Base-by-base conservation (phyloP, 2,888 invertebrate genomes). In the Odontomyia ornata region DNA sequence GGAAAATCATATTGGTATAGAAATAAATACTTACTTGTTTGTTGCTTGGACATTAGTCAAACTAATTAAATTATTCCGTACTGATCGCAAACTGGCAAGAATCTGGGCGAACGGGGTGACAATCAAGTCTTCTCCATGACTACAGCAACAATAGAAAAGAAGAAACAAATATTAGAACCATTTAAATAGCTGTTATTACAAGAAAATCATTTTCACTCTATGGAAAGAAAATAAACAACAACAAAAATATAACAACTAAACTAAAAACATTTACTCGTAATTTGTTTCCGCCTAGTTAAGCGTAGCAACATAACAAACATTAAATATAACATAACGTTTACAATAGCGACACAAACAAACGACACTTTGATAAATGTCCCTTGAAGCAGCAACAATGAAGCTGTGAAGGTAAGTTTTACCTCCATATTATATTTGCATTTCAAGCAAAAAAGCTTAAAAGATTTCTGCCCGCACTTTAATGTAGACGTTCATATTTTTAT, bases 31-130 rank as follows among this genome's bases (percentile, higher is more conserved):
- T 83, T 87, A 94, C 95, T 95, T 90, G 95, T 96, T 95, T 82
- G 86, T 83, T 82, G 86, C 85, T 84, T 83, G 85, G 87, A 96
- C 95, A 91, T 98, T 98, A 88, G 98, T 98, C 89, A 99, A 95
- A 87, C 93, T 92, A 88, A 97, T 92, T 91, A 99, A 97, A 90
- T 99, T 99, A 90, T 95, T 97, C 87, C 99, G 94, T 84, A 99
- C 98, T 88, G 97, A 98, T 86, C 98, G 94, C 87, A 99, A 91
- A 89, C 98, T 98, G 88, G 99, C 98, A 89, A 99, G 92, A 88
- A 99, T 96, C 91, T 99, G 99, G 88, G 99, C 99, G 90, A 99
- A 99, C 84, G 99, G 99, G 84, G 99, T 99, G 87, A 99, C 99
- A 87, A 99, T 99, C 89, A 99, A 92, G 89, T 99, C 99, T 90